Conservation (phyloP, 2,888 invertebrate genomes). For the Abscondita cerata region DNA sequence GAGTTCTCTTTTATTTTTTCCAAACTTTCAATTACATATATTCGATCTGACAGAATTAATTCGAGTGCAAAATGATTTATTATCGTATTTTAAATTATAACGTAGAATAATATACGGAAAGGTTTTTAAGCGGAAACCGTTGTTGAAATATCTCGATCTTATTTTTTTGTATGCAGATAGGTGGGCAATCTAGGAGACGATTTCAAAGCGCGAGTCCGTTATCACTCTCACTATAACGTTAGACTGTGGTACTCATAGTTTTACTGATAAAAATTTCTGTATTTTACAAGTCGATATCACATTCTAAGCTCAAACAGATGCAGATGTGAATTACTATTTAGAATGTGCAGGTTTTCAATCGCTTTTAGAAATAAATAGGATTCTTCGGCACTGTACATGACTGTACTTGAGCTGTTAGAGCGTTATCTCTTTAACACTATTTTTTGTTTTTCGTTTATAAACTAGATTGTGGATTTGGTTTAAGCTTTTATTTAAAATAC, state of each 20-base stretch:
- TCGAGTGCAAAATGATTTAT: too few species aligned
- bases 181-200: constrained; percentile 54
- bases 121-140: constrained; percentile 18
- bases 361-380: constrained; percentile 48
- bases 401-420: constrained; percentile 37
- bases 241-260: constrained; percentile 42
- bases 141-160: constrained; percentile 21
- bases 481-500: constrained; percentile 11
- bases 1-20: neutral
- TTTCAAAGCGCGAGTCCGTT: constrained; percentile 55
- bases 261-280: constrained; percentile 13
- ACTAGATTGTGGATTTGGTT: constrained; percentile 9
- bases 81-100: too few species aligned
- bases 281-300: constrained; percentile 35
- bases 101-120: too few species aligned
- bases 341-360: constrained; percentile 50
- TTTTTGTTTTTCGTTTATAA: constrained; percentile 24
- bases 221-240: constrained; percentile 48
- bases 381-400: constrained; percentile 38
- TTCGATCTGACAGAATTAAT: too few species aligned
- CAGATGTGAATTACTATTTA: constrained; percentile 49
- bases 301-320: constrained; percentile 51
- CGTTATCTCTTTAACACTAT: constrained; percentile 26
- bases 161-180: constrained; percentile 49
- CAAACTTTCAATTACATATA: neutral